A percentile compares a stretch with the other conserved stretches of the same genome.
phyloP scores from a whole-genome alignment of 2,888 invertebrate species.

The Parthenolecanium corni region DNA sequence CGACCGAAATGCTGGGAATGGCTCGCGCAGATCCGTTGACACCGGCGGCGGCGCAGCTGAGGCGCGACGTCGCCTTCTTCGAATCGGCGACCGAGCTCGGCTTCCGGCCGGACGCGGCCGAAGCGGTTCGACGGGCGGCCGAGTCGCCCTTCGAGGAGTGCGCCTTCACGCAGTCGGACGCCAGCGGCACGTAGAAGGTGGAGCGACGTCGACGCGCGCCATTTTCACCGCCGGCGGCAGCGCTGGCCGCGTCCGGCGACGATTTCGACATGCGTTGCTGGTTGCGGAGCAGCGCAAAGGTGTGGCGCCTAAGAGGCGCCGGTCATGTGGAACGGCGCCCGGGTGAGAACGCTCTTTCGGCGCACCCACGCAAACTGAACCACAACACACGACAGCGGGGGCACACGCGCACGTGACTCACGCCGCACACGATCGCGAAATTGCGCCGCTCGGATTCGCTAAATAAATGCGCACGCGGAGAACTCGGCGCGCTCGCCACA shows the following conservation, averaged over 20 bases:
- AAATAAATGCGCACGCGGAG: background rate
- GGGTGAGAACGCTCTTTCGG: too few species aligned
- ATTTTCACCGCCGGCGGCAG: conserved; percentile 21
- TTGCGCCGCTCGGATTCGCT: background rate
- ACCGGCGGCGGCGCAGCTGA: conserved; percentile 31
- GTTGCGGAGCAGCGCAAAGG: background rate
- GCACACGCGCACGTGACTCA: background rate
- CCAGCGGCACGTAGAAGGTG: conserved; percentile 62
- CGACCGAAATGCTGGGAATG: conserved; percentile 3
- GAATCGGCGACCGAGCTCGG: conserved; percentile 3
- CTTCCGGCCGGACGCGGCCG: conserved; percentile 32
- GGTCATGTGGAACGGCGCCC: background rate
- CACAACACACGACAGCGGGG: too few species aligned
- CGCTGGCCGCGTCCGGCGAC: background rate
- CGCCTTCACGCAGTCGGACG: conserved; percentile 42
- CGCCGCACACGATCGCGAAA: background rate
- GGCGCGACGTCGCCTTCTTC: conserved; percentile 17
- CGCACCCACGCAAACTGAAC: too few species aligned
- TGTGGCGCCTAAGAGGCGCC: background rate
- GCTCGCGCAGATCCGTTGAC: background rate
- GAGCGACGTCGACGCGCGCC: conserved; percentile 50
- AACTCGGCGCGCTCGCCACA: background rate
- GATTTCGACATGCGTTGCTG: background rate
- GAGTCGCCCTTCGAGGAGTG: background rate
- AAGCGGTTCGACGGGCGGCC: conserved; percentile 32